Evolutionary conservation across 2,113 vertebrate species (phyloP), one percentile per base, ranked within the genome.

Genomic region (Caloenas nicobarica): DNA sequence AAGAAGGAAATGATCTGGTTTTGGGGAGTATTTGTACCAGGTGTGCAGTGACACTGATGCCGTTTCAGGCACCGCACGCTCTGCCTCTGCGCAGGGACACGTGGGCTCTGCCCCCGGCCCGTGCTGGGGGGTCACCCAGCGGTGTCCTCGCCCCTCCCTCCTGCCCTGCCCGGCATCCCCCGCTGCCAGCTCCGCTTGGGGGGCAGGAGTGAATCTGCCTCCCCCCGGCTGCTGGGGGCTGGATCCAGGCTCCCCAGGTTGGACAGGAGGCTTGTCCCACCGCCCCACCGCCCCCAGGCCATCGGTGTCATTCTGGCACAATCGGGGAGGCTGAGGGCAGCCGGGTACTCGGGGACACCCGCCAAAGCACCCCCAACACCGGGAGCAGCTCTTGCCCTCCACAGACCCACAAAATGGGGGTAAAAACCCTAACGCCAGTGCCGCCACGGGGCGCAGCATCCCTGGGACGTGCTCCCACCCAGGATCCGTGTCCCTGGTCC

Each of bases 351-450:
- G 0, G 61, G 36, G 48, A 46, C 48, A 13, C 38, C 48, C 54
- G 44, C 40, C 15, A 51, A 50, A 62, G 31, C 23, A 44, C 19
- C 26, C 26, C 12, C 9, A 65, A 56, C 8, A 17, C n/a, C 1
- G 3, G 46, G 33, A 74, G 65, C 31, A 44, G 53, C 48, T 9
- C 44, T 68, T 7, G 7, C 56, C 24, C 68, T 76, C 61, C 57
- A 15, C 26, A 5, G 34, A 48, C 34, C 42, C 36, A 2, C 46
- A 25, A 53, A 53, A 34, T 9, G 3, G 7, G 24, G 38, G 10
- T 2, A 6, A 26, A 24, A 51, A 29, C 0, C 40, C 3, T 13
- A 4, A 31, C 3, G 14, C 11, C 5, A 2, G 17, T 29, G 34
- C 89, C 57, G 68, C 28, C 12, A 11, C 5, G 5, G n/a, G 10